Percentiles rank a stretch among this genome's conserved stretches.
These are phyloP conservation scores for Cephus cinctus DNA, from an alignment of 1,140 invertebrate species.

Conservation along the genomic window DNA sequence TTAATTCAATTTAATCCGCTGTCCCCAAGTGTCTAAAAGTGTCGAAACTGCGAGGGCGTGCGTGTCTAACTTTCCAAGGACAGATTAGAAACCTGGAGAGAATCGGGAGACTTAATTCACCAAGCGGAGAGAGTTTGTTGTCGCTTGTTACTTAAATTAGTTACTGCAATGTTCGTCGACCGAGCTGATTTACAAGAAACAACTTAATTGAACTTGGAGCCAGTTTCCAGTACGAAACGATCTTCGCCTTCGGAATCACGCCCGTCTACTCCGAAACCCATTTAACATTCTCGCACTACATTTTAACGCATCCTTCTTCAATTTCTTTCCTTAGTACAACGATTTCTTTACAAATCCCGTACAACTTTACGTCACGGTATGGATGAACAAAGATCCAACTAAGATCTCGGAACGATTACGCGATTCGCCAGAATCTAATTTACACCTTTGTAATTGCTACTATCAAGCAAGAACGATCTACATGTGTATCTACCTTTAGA, in stretches of 20 bases:
- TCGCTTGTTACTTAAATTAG: constrained; percentile 26
- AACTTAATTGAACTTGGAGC: constrained; percentile 17
- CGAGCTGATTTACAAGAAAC: constrained; percentile 23
- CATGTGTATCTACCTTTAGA: constrained; percentile 15
- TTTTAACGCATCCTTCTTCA: too few species aligned
- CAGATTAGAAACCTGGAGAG: constrained; percentile 11
- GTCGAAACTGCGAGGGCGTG: constrained; percentile 10
- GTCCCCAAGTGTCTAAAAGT: constrained; percentile 18
- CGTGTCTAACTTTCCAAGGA: constrained; percentile 17
- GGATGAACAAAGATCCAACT: too few species aligned
- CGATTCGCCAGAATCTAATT: too few species aligned
- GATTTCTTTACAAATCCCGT: too few species aligned
- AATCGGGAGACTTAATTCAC: constrained; percentile 18
- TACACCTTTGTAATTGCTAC: too few species aligned
- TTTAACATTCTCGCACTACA: background rate
- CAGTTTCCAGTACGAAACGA: constrained; percentile 4
- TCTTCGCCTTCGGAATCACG: constrained; percentile 7
- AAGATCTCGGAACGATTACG: too few species aligned
- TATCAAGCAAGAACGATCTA: too few species aligned
- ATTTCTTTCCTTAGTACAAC: too few species aligned
- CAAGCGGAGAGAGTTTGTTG: constrained; percentile 17
- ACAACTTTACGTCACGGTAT: too few species aligned
- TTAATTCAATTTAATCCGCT: constrained; percentile 13
- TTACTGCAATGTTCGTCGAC: constrained; percentile 19
- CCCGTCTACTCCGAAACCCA: background rate